Conservation (phyloP, 2,797 vertebrate genomes). For the Acanthopagrus latus region DNA sequence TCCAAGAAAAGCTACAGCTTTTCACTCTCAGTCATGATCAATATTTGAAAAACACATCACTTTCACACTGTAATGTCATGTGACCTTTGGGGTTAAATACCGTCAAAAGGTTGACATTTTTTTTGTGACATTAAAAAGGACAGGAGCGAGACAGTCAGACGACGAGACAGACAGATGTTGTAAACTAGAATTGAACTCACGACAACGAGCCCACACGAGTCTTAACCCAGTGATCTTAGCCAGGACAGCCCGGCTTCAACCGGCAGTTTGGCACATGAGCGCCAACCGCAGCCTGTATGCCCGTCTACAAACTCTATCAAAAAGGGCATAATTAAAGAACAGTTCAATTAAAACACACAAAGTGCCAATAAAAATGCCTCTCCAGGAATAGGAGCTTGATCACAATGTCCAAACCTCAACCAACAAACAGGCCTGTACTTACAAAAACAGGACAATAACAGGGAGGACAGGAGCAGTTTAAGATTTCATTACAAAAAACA, state of each 20-base stretch:
- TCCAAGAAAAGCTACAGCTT: not conserved
- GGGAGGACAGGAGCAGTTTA: constrained; percentile 45
- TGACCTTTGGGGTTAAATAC: constrained; percentile 15
- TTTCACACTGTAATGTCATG: constrained; percentile 17
- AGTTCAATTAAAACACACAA: constrained; percentile 58
- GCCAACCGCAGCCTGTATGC: constrained; percentile 55
- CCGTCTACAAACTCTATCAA: constrained; percentile 53
- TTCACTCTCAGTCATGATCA: not conserved
- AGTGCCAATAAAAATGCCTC: constrained; percentile 61
- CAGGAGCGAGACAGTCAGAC: constrained; percentile 21
- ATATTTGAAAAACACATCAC: not conserved
- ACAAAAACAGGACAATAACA: constrained; percentile 67
- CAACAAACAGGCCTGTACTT: constrained; percentile 50
- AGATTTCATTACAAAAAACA: constrained; percentile 46
- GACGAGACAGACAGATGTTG: constrained; percentile 26
- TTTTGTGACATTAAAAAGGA: constrained; percentile 17
- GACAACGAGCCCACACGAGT: constrained; percentile 21
- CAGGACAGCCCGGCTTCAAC: constrained; percentile 32
- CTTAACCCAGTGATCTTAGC: constrained; percentile 25
- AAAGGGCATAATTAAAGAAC: constrained; percentile 72
- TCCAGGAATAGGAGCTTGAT: constrained; percentile 70
- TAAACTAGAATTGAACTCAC: constrained; percentile 31
- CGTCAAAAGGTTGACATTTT: constrained; percentile 11
- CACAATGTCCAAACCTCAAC: constrained; percentile 70
- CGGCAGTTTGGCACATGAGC: constrained; percentile 26